A percentile compares a stretch with the other conserved stretches of the same genome.
phyloP scores from a whole-genome alignment of 2,113 vertebrate species.

The Tylochromis polylepis region DNA sequence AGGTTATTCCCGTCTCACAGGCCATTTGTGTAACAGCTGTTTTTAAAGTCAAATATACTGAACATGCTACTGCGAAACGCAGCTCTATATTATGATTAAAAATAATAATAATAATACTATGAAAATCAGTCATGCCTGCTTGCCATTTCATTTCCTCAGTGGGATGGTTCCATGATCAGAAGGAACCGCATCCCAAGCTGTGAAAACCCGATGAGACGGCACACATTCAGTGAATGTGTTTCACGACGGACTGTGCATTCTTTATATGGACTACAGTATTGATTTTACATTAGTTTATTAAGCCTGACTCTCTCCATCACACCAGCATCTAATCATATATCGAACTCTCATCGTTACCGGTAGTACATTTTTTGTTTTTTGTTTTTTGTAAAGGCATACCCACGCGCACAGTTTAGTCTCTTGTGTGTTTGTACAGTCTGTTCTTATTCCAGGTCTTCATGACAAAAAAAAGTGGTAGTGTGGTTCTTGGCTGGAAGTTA shows the following conservation, averaged over 20 bases:
- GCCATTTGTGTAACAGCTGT: not conserved
- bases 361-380: not conserved
- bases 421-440: not conserved
- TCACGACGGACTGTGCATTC: fast-evolving
- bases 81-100: not conserved
- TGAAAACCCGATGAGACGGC: not conserved
- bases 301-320: not conserved
- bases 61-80: not conserved
- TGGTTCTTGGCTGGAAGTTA: not conserved
- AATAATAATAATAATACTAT: not conserved
- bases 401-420: not conserved
- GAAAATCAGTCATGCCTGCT: not conserved
- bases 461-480: not conserved
- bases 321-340: not conserved
- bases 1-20: not conserved
- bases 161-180: not conserved
- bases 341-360: not conserved
- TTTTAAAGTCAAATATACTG: not conserved
- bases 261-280: not conserved
- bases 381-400: not conserved
- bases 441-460: not conserved
- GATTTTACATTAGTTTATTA: not conserved
- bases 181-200: not conserved
- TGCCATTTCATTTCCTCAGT: not conserved
- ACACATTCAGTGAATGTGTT: not conserved